These are phyloP conservation scores for Cebidichthys violaceus DNA, from an alignment of 2,113 vertebrate genomes.

Conservation along the genomic window DNA sequence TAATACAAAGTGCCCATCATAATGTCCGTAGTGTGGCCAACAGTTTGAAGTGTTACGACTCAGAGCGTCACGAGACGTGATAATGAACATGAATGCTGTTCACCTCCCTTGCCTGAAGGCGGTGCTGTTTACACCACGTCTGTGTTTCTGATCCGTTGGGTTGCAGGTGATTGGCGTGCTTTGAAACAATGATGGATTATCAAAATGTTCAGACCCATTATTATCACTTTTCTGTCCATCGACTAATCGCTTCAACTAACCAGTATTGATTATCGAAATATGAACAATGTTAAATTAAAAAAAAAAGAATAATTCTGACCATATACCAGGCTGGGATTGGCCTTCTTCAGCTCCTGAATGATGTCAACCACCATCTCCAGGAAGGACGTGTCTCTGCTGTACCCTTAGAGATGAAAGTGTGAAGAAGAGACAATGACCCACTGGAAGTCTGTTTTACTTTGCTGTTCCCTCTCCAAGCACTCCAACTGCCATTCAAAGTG, in stretches of 20 bases:
- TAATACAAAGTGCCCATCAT: background rate
- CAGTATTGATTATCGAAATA: background rate
- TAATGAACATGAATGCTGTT: too few relatives aligned
- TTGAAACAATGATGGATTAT: background rate
- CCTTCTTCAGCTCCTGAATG: slow-evolving; percentile 90
- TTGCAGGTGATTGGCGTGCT: too few relatives aligned
- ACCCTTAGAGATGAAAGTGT: slow-evolving; percentile 80
- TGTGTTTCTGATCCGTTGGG: too few relatives aligned
- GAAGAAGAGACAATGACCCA: background rate
- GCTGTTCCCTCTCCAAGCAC: background rate
- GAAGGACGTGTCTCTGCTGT: slow-evolving; percentile 94
- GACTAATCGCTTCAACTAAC: background rate
- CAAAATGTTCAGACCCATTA: background rate
- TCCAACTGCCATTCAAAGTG: background rate
- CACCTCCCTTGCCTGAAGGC: too few relatives aligned
- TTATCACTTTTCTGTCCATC: background rate
- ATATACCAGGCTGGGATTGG: slow-evolving; percentile 90
- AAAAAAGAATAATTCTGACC: slow-evolving; percentile 83
- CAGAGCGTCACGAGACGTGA: too few relatives aligned
- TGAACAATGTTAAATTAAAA: background rate
- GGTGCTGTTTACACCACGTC: too few relatives aligned
- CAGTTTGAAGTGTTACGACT: background rate
- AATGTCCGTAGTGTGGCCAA: background rate
- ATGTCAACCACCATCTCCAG: slow-evolving; percentile 94
- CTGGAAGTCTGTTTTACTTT: background rate